Conservation (phyloP, 1,140 invertebrate genomes). For the Batillaria attramentaria region DNA sequence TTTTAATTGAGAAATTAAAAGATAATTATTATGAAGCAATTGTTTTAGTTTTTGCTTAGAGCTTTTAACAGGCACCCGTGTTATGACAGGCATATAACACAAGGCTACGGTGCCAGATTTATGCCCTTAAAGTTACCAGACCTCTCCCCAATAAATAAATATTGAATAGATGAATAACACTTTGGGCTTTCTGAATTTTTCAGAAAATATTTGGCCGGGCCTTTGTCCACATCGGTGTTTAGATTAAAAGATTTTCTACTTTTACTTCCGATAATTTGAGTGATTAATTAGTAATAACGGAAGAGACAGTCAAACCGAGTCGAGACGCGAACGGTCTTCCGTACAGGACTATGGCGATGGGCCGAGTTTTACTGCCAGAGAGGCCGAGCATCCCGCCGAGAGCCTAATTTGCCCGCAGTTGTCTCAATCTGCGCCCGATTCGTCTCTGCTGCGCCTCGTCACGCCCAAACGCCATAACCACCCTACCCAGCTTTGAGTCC, state of each 20-base stretch:
- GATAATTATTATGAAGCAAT: too few species aligned
- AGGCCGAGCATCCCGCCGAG: conserved; percentile 11
- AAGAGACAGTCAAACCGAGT: too few species aligned
- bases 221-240: background rate
- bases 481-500: background rate
- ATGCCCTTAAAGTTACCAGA: background rate
- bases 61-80: background rate
- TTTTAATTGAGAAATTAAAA: too few species aligned
- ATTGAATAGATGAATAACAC: too few species aligned
- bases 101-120: background rate
- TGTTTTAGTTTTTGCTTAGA: background rate
- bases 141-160: conserved; percentile 3
- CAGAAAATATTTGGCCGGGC: too few species aligned
- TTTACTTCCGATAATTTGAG: too few species aligned
- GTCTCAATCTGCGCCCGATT: conserved; percentile 20
- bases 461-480: conserved; percentile 21
- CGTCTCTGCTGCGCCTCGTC: conserved; percentile 20
- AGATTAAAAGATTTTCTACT: background rate
- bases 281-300: too few species aligned
- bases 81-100: background rate
- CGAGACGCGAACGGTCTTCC: too few species aligned
- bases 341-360: too few species aligned
- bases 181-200: too few species aligned
- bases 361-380: background rate
- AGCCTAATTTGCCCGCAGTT: conserved; percentile 16